Base-by-base conservation (phyloP, 2,113 vertebrate species). In the Podarcis cretensis region DNA sequence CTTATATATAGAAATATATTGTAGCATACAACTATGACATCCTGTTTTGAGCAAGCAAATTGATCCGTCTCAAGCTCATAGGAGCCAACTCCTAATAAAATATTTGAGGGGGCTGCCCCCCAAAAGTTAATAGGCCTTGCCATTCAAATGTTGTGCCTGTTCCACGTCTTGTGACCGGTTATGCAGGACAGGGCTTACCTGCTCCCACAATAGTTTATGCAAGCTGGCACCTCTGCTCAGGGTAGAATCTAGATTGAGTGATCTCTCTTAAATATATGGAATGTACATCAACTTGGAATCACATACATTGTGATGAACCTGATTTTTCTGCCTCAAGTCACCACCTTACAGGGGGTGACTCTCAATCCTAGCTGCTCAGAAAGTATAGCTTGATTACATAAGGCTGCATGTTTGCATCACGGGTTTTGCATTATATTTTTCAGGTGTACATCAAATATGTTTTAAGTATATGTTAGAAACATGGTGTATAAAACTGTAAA, bases 191-290 rank as follows among this genome's bases (percentile, higher is more conserved):
- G 48, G 10, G 48, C 10, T 54, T 54, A 54, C 10, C 48, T 54
- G 48, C 48, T 2, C 48, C 10, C 48, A 2, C 48, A 54, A 54
- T 54, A 54, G 48, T 54, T 12, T 54, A 54, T 54, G 48, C 48
- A 54, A 54, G 48, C 10, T 54, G 48, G 48, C 2, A 54, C 1
- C 48, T 54, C 48, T 54, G 48, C 9, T 54, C 48, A 54, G 48
- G 74, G 69, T 84, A 75, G 57, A 91, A 63, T 90, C 87, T 92
- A 73, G 81, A 89, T 91, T 93, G 89, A 89, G 88, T 86, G 82
- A 92, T 87, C 59, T 92, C 83, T 71, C 8, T 91, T 85, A 87
- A 87, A 78, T 75, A 83, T 9, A 69, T 18, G 7, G 37, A 27
- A 3, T n/a, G 20, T 73, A 10, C 16, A 18, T 9, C 63, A 5